Base-by-base conservation (phyloP, 2,888 invertebrate species). In the Andrena bicolor region DNA sequence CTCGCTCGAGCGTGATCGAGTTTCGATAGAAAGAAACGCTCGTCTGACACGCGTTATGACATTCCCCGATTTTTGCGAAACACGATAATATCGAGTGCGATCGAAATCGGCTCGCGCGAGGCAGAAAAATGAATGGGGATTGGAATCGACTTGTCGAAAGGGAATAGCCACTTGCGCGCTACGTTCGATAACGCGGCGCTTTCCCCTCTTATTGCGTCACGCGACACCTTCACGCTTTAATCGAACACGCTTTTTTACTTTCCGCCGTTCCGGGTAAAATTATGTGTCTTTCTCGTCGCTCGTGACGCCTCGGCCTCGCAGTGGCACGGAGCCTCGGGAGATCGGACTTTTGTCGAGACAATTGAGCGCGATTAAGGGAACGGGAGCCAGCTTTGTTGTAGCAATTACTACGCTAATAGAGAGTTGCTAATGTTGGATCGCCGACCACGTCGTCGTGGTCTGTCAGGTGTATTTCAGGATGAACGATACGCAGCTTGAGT, bases 31-130 rank as follows among this genome's bases (percentile, higher is more conserved):
- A 76, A 61, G 74, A 71, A 68, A 66, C 63, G 72, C 64, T 35
- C 75, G 72, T 61, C 79, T 82, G 83, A 83, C 82, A 79, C 82
- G 83, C 83, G 83, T 83, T 82, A 76, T 82, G 78, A 82, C 83
- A 82, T 83, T 83, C 82, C 13, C 30, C 10, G 61, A 13, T n/a
- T 48, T 64, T 82, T 82, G 72, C 68, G 83, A 76, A 82, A 79
- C 64, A 61, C 78, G 23, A 61, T 56, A 69, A 61, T 56, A 69
- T 82, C 78, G 72, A 3, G 13, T 13, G 4, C 71, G 79, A 60
- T 82, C 82, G 79, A 79, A 76, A 76, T 81, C 60, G 49, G 41
- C 53, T 69, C 51, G 23, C 53, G 51, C 41, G 60, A n/a, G n/a
- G 53, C 49, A 69, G 72, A 82, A 76, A 83, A 83, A 79, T 83